Base-by-base conservation (phyloP, 1,140 invertebrate genomes). In the Drosophila setifemur region DNA sequence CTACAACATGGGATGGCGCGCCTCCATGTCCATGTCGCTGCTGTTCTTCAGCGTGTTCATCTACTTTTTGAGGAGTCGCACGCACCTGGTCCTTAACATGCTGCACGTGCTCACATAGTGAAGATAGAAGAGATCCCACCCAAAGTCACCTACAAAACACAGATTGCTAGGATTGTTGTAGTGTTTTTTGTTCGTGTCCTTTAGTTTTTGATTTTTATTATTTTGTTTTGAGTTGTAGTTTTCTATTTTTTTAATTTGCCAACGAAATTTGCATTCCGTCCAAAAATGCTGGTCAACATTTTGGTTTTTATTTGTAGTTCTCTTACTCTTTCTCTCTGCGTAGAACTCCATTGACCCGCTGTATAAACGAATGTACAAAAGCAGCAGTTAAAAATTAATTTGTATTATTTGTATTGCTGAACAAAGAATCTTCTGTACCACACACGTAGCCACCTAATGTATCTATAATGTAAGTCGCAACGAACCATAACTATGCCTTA, bases 1-100 rank as follows among this genome's bases (percentile, higher is more conserved):
- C 70, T 98, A 96, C 91, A 97, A 96, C 78, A 90, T 93, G 28
- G 94, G 94, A 14, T 81, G 83, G 73, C 88, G 82, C 9, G 52
- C 81, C 4, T 87, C 77, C 39, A 74, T 90, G 81, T 89, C 88
- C 12, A 33, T 89, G 31, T 83, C 88, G 19, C 69, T 89, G 47
- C 23, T 90, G 11, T 86, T 89, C 60, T 90, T 90, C 40, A 90
- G 88, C 42, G 77, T 90, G 3, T 90, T 90, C 21, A 69, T 90
- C 42, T 90, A 88, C 39, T 63, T 90, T 64, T 66, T 90, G 45
- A 64, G 88, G 43, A 89, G 81, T 71, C 88, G 88, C 49, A 89
- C 79, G 66, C 83, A 89, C 69, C 18, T 89, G 43, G 58, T 82
- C 18, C 48, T 89, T 14, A 85, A 88, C 47, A 76, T 73, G 54